phyloP scores from a whole-genome alignment of 1,140 invertebrate species.

The Globodera ellingtonae region DNA sequence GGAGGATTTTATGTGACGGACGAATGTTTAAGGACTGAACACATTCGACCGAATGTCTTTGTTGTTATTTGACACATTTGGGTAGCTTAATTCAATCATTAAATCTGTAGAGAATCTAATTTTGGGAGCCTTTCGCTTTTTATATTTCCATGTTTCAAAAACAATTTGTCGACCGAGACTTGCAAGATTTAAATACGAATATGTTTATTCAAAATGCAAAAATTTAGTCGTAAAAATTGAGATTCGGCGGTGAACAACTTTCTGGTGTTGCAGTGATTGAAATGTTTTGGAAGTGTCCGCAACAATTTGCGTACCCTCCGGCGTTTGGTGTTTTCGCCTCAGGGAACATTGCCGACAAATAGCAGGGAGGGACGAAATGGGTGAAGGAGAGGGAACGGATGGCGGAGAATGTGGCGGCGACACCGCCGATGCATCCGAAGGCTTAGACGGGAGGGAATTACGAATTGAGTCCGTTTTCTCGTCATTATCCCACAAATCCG shows the following conservation, averaged over 20 bases:
- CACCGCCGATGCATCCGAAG: constrained; percentile 55
- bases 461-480: no score
- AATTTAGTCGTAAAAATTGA: constrained; percentile 39
- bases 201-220: no score
- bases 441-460: constrained; percentile 36
- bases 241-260: constrained; percentile 36
- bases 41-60: no score
- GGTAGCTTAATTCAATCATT: no score
- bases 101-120: no score
- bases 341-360: constrained; percentile 53
- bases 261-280: constrained; percentile 24
- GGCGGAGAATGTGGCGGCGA: constrained; percentile 60
- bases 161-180: no score
- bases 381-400: constrained; percentile 52
- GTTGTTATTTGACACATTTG: no score
- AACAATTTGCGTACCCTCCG: constrained; percentile 49
- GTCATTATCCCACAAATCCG: no score
- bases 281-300: constrained; percentile 54
- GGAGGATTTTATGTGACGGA: constrained; percentile 53
- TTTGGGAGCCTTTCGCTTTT: no score
- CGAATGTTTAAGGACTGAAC: no score
- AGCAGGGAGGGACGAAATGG: constrained; percentile 57
- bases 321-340: neutral
- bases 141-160: no score
- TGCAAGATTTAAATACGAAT: no score